Base-by-base conservation (phyloP, 1,140 invertebrate genomes). In the Belonocnema kinseyi region DNA sequence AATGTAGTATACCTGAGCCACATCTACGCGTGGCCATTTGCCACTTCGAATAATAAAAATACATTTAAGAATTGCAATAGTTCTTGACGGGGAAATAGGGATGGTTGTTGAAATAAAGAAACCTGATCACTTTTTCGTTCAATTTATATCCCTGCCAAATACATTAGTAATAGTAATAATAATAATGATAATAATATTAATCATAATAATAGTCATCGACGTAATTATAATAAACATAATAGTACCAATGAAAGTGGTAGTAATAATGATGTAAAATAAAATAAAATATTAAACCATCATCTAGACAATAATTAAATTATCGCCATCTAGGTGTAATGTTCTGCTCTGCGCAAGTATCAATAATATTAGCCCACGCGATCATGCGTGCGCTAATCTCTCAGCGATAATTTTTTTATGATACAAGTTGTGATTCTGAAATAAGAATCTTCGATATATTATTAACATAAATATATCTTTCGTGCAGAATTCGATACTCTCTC, bases 71-170 rank as follows among this genome's bases (percentile, higher is more conserved):
- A 26, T 3, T 1, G 3, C 21, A 26, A 26, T 3, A 26, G 21
- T 26, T 26, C 21, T 2, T 26, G 21, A 3, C 21, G 1, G 21
- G 21, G n/a, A 54, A 17, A n/a, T 26, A 21, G 56, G 26, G n/a
- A 12, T 50, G 16, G 10, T 33, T 11, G 46, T 72, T 70, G 51
- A 71, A 52, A 77, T 75, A 8, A 56, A 33, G 13, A 75, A 21
- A 50, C 54, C 19, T 54, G 76, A 83, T 72, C 80, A 83, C 26
- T 83, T 85, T 77, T 83, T 77, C 80, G 77, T 61, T 66, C 21
- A 83, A 86, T 89, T 91, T 91, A 89, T 90, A 91, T 91, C 90
- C 90, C 90, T 91, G 90, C 90, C 90, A 91, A 90, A 91, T 91
- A 91, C 89, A 91, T 88, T 90, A 88, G 89, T 91, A 90, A 90